A percentile compares a stretch with the other conserved stretches of the same genome.
phyloP scores from a whole-genome alignment of 2,797 vertebrate genomes.

The Sternarchorhynchus goeldii region DNA sequence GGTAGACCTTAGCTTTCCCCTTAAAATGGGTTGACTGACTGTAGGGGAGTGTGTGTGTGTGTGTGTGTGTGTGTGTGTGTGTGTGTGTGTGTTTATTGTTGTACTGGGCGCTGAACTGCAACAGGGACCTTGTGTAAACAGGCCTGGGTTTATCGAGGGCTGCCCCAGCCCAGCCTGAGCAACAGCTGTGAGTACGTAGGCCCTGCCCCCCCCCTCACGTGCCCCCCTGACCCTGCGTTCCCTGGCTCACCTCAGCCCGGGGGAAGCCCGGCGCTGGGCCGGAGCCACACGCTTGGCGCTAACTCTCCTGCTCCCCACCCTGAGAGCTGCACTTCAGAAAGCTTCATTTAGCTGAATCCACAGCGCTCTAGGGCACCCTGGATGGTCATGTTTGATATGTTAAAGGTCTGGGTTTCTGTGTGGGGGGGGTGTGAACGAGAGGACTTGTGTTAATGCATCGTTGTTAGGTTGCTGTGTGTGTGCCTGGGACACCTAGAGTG shows the following conservation, averaged over 20 bases:
- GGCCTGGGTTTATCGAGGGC: slow-evolving; percentile 50
- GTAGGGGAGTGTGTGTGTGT: background rate
- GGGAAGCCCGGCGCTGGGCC: background rate
- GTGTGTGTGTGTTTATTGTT: slow-evolving; percentile 67
- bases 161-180: slow-evolving; percentile 36
- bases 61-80: slow-evolving; percentile 33
- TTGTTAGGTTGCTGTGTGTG: too few species aligned
- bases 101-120: slow-evolving; percentile 59
- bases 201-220: slow-evolving; percentile 36
- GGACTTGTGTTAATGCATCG: too few species aligned
- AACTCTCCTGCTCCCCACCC: background rate
- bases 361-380: background rate
- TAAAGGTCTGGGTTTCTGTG: background rate
- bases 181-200: slow-evolving; percentile 54
- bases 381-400: background rate
- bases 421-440: background rate
- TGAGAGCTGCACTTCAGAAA: background rate
- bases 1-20: too few species aligned
- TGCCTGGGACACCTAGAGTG: too few species aligned
- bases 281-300: background rate
- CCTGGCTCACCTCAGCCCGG: slow-evolving; percentile 25
- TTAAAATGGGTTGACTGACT: too few species aligned
- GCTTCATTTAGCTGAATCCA: background rate
- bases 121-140: slow-evolving; percentile 69
- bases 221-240: slow-evolving; percentile 45